Evolutionary conservation across 2,113 vertebrate genomes (phyloP), one percentile per base, ranked within the genome.

Genomic region (Opisthocomus hoazin): DNA sequence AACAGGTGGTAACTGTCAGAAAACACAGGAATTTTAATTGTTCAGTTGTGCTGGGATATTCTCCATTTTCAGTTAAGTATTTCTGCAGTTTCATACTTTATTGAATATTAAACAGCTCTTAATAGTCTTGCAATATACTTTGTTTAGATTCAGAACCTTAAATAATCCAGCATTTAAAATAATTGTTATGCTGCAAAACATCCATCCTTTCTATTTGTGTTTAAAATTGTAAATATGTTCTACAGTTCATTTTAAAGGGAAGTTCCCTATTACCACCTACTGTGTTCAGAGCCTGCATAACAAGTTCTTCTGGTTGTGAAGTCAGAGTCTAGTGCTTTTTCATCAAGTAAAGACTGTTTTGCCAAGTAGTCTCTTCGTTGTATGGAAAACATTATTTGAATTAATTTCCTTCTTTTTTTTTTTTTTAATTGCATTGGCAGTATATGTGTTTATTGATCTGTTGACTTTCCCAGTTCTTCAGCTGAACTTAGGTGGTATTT

Each of bases 271-370:
- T 94, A 87, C 95, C 95, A 91, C 94, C 93, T 94, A 93, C 94
- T 90, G 73, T 41, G 79, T 91, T 90, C 90, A 89, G 90, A 97
- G 89, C 89, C 68, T 96, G 94, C 60, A 23, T 74, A 97, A 96
- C 96, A 71, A 85, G 97, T 96, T 97, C 63, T 89, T 75, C 90
- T 74, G 78, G 94, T 96, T 96, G 75, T 84, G 86, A 84, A 95
- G 84, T 61, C 84, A 77, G 79, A 84, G 79, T 63, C 79, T 87
- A 53, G 80, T 96, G 66, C 85, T 91, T 89, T 95, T 93, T 70
- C 11, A 3, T 89, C 84, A 79, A 93, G 71, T 87, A 57, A 58
- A 93, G 45, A 60, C 76, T 87, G 34, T 75, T 77, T 89, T 94
- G 70, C 89, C 75, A 78, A 81, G 68, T 39, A 70, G 29, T 79